These are phyloP conservation scores for Hydropsyche tenuis DNA, from an alignment of 1,140 invertebrate genomes.

Conservation along the genomic window DNA sequence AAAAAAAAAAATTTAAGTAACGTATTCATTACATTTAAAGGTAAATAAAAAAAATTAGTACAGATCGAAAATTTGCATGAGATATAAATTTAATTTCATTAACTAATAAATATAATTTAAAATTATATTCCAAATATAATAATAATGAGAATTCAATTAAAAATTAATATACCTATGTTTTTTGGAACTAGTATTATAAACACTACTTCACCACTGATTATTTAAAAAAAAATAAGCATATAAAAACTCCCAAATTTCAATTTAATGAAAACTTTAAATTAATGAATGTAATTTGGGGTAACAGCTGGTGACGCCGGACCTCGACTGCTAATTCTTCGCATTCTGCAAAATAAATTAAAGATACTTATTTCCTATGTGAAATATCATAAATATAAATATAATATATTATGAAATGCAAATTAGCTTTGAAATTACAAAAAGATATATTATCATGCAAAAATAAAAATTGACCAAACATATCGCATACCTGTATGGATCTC, in stretches of 20 bases:
- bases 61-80: too few species aligned
- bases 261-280: conserved; percentile 15
- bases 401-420: too few species aligned
- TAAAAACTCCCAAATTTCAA: conserved; percentile 1
- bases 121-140: too few species aligned
- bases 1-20: too few species aligned
- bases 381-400: conserved; percentile 2
- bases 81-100: too few species aligned
- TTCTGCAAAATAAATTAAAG: conserved; percentile 36
- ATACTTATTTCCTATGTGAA: background rate
- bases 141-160: background rate
- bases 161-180: background rate
- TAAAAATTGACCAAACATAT: background rate
- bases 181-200: conserved; percentile 1
- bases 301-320: conserved; percentile 43
- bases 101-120: too few species aligned
- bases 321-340: conserved; percentile 46
- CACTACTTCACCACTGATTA: background rate
- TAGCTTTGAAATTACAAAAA: too few species aligned
- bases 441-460: conserved; percentile 3
- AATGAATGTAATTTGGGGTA: conserved; percentile 47
- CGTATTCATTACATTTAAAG: too few species aligned
- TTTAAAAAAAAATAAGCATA: conserved; percentile 11
- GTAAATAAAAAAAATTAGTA: too few species aligned
- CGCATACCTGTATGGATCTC: conserved; percentile 48